Evolutionary conservation across 2,797 vertebrate genomes (phyloP).

Genomic region (Paramormyrops hopkinsi): DNA sequence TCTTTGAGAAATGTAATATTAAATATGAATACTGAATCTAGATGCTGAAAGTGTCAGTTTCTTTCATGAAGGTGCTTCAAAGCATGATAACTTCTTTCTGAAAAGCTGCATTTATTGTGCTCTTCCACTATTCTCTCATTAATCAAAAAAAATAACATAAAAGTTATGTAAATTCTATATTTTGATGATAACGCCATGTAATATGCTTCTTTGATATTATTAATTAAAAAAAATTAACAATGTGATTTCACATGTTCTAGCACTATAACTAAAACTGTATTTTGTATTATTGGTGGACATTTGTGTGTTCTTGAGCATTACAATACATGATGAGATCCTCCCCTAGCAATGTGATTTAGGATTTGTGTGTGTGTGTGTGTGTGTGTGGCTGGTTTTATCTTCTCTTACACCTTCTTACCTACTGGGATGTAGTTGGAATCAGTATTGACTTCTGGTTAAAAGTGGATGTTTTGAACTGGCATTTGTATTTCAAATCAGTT

Average conservation of each 20-base stretch:
- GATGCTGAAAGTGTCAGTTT: neutral
- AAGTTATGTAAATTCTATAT: neutral
- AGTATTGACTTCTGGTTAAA: neutral
- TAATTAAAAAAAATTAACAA: neutral
- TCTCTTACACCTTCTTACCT: neutral
- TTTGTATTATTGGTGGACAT: neutral
- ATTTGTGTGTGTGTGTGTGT: neutral
- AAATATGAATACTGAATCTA: neutral
- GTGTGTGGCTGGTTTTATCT: neutral
- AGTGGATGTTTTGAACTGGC: neutral
- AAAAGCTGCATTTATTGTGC: neutral
- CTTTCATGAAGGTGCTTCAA: neutral
- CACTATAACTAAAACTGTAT: neutral
- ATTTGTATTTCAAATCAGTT: slow-evolving; percentile 7
- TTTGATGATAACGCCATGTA: neutral
- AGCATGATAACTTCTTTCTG: neutral
- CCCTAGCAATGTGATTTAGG: neutral
- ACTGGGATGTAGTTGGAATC: neutral
- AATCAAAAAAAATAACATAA: neutral
- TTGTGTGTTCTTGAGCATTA: neutral
- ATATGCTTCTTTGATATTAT: neutral
- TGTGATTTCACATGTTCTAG: neutral
- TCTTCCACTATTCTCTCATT: neutral
- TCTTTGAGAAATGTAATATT: neutral
- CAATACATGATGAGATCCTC: neutral